A percentile compares a stretch with the other conserved stretches of the same genome.
Conservation (phyloP, 2,888 invertebrate species). For the Cosmia trapezina region DNA sequence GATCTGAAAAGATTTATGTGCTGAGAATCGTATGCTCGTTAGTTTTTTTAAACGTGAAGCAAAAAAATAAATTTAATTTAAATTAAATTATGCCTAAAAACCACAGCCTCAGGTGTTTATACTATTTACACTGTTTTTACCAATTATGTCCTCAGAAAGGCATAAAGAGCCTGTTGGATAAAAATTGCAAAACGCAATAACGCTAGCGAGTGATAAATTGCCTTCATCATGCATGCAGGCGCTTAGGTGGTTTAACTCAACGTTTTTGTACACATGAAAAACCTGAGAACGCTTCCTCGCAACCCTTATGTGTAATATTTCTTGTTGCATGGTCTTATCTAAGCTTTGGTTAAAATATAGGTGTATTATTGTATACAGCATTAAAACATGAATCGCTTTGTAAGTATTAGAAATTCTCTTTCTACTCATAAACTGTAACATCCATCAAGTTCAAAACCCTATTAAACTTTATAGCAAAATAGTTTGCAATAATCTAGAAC, state of each 20-base stretch:
- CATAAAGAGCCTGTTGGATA: slow-evolving; percentile 51
- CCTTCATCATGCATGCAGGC: slow-evolving; percentile 66
- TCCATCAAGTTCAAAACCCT: not conserved
- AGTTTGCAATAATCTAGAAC: slow-evolving; percentile 31
- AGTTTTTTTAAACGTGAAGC: not conserved
- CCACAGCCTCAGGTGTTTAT: not conserved
- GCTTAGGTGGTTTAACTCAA: slow-evolving; percentile 55
- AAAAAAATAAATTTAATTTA: not conserved
- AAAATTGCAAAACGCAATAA: slow-evolving; percentile 64
- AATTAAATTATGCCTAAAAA: not conserved
- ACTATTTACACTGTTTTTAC: slow-evolving; percentile 14
- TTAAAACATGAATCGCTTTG: slow-evolving; percentile 10
- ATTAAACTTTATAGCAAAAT: slow-evolving; percentile 12
- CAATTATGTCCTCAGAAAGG: not conserved
- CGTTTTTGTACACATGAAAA: slow-evolving; percentile 46
- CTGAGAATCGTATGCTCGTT: slow-evolving; percentile 2
- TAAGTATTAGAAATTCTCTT: not conserved
- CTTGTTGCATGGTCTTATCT: slow-evolving; percentile 48
- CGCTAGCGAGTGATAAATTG: slow-evolving; percentile 65
- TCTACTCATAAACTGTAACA: not conserved
- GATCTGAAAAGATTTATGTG: slow-evolving; percentile 26
- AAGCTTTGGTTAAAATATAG: slow-evolving; percentile 32
- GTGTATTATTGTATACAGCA: not conserved
- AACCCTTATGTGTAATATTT: slow-evolving; percentile 56
- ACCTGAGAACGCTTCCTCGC: slow-evolving; percentile 34